Percentiles rank a stretch among this genome's conserved stretches.
Conservation (phyloP, 2,113 vertebrate genomes). For the Pygoscelis antarcticus region DNA sequence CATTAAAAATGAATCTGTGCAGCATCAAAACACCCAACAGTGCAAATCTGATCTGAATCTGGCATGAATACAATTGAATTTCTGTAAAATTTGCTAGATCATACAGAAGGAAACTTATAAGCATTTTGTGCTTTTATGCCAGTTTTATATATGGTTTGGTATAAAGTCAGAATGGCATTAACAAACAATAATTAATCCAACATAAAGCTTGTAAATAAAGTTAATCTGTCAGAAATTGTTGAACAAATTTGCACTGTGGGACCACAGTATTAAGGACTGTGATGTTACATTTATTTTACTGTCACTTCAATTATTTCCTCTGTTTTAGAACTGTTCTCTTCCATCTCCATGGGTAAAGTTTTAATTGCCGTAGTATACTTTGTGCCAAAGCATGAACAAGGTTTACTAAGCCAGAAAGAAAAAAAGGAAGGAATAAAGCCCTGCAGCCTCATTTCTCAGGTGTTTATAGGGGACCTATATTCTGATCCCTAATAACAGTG, state of each 20-base stretch:
- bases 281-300: neutral
- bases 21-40: neutral
- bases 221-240: neutral
- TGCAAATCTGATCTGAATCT: neutral
- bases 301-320: neutral
- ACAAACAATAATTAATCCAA: neutral
- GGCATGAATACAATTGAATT: neutral
- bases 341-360: neutral
- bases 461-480: neutral
- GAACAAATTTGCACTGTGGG: neutral
- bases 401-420: neutral
- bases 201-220: neutral
- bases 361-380: neutral
- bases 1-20: neutral
- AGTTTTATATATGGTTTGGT: neutral
- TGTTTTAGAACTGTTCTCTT: neutral
- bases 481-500: neutral
- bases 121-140: neutral
- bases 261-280: neutral
- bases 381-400: neutral
- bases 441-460: neutral
- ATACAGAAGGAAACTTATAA: neutral
- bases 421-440: neutral
- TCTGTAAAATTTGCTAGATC: neutral
- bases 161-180: neutral